Percentiles rank a stretch among this genome's conserved stretches.
These are phyloP conservation scores for Drosophila leontia DNA, from an alignment of 1,140 invertebrate genomes.

Conservation along the genomic window DNA sequence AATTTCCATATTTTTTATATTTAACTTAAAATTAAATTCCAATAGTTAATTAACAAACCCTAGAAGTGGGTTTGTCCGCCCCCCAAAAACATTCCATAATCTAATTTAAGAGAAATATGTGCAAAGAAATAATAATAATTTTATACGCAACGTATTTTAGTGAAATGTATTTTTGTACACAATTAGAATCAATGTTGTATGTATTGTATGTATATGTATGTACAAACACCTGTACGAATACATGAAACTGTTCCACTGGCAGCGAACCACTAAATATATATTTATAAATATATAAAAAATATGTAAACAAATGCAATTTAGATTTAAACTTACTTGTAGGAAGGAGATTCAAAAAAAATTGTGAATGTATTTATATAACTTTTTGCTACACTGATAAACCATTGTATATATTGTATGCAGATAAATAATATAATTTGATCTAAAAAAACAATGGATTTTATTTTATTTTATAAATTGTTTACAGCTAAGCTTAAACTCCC, in stretches of 20 bases:
- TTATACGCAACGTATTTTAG: conserved; percentile 79
- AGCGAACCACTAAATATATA: conserved; percentile 39
- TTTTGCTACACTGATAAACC: conserved; percentile 63
- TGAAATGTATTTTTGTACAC: conserved; percentile 82
- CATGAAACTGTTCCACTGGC: conserved; percentile 32
- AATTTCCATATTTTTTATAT: background rate
- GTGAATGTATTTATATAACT: conserved; percentile 59
- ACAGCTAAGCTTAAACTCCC: no score
- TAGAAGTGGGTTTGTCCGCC: background rate
- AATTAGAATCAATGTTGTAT: conserved; percentile 56
- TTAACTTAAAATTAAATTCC: background rate
- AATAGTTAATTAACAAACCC: conserved; percentile 3
- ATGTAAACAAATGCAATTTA: conserved; percentile 52
- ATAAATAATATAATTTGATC: conserved; percentile 56
- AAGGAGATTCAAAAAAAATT: conserved; percentile 9
- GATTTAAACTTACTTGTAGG: conserved; percentile 22
- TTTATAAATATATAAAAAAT: conserved; percentile 49
- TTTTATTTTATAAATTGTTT: background rate
- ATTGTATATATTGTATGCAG: conserved; percentile 50
- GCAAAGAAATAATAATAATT: conserved; percentile 73
- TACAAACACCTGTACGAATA: conserved; percentile 39
- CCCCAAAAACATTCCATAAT: conserved; percentile 23
- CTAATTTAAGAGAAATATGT: conserved; percentile 64
- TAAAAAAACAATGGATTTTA: conserved; percentile 3
- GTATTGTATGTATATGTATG: conserved; percentile 36